Conservation (phyloP, 2,797 vertebrate species). For the Spinus pinus region DNA sequence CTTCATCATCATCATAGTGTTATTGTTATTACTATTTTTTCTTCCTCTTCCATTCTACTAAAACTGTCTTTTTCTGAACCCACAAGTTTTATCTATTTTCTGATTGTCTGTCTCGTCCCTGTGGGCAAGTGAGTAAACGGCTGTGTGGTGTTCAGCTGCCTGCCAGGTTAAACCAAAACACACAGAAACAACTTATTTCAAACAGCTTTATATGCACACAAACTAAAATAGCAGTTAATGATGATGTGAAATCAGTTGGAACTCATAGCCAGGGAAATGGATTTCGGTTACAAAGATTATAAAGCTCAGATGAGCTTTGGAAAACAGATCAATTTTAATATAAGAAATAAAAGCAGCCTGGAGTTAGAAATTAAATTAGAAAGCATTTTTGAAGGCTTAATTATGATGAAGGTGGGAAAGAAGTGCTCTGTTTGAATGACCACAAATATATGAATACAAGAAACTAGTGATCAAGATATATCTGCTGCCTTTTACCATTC, state of each 20-base stretch:
- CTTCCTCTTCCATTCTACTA: neutral
- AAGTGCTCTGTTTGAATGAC: neutral
- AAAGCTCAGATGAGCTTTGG: neutral
- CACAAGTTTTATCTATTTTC: neutral
- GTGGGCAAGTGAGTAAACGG: accelerated
- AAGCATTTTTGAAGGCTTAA: neutral
- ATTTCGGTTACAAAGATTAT: neutral
- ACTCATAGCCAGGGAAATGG: neutral
- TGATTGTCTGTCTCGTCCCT: neutral
- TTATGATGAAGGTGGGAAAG: neutral
- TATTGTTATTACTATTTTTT: neutral
- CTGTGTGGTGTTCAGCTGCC: neutral
- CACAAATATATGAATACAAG: neutral
- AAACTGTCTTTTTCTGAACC: neutral
- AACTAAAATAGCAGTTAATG: conserved; percentile 6
- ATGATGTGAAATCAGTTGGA: neutral
- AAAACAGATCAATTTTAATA: neutral
- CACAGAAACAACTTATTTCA: neutral
- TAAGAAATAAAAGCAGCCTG: neutral
- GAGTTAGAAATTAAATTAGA: neutral
- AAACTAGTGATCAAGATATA: neutral
- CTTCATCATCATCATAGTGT: no score
- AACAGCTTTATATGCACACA: neutral
- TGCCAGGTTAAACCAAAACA: neutral
- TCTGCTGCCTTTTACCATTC: neutral